Conservation (phyloP, 2,113 vertebrate species). For the Procapra przewalskii region DNA sequence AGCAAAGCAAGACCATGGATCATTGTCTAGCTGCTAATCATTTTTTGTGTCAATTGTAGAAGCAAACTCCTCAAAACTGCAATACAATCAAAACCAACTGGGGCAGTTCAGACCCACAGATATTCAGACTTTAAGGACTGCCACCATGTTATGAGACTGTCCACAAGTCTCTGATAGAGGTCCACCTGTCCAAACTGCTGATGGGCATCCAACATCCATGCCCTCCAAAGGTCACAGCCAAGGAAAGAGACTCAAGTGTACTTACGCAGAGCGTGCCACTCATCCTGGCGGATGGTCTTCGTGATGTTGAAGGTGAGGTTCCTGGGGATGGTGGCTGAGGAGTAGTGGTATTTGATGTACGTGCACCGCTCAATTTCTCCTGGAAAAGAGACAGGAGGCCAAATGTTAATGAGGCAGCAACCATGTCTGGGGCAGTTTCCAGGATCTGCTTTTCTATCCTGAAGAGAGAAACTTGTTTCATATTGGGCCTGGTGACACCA, state of each 20-base stretch:
- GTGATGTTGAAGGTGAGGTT: slow-evolving; percentile 98
- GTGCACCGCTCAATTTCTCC: slow-evolving; percentile 90
- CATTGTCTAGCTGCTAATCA: neutral
- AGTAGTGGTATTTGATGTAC: slow-evolving; percentile 99
- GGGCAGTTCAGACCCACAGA: neutral
- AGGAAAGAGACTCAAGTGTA: slow-evolving; percentile 49
- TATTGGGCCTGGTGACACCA: neutral
- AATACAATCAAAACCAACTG: neutral
- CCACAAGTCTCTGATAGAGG: neutral
- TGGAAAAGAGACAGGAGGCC: slow-evolving; percentile 51
- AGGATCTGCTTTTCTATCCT: neutral
- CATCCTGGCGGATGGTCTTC: slow-evolving; percentile 98
- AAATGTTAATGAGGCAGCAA: neutral
- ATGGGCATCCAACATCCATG: neutral
- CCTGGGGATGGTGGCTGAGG: slow-evolving; percentile 95
- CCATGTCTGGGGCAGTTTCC: neutral
- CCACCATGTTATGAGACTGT: neutral
- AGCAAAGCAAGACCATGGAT: neutral
- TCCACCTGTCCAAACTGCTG: neutral
- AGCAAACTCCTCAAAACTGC: neutral
- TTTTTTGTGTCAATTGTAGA: neutral
- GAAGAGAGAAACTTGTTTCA: neutral
- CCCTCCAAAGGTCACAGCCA: neutral
- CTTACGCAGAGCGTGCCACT: slow-evolving; percentile 99
- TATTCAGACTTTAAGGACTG: neutral